A percentile compares a stretch with the other conserved stretches of the same genome.
phyloP scores from a whole-genome alignment of 2,797 vertebrate genomes.

The Girardinus metallicus region DNA sequence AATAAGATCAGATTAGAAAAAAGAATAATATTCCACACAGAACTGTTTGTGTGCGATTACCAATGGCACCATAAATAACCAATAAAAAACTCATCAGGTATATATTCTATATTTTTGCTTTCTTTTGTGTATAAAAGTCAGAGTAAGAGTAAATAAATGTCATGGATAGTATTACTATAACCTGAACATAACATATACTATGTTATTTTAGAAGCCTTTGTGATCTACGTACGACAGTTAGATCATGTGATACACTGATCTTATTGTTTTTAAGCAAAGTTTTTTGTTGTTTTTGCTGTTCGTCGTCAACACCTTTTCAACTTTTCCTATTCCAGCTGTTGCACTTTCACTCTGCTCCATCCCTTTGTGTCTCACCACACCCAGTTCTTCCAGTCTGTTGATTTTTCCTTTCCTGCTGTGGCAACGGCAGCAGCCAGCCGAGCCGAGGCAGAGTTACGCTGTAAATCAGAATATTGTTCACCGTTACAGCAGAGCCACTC shows the following conservation, averaged over 20 bases:
- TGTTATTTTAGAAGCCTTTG: not conserved
- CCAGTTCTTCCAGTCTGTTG: conserved; percentile 17
- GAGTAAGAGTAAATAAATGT: not conserved
- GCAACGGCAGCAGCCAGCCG: conserved; percentile 16
- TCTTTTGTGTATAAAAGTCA: not conserved
- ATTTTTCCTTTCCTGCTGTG: conserved; percentile 45
- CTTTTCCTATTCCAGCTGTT: not conserved
- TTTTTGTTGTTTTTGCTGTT: not conserved
- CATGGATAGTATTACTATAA: not conserved
- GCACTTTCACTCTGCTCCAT: not conserved
- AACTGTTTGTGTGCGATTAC: not conserved
- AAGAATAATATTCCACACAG: not conserved
- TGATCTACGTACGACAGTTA: not conserved
- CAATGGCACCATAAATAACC: not conserved
- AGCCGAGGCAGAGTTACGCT: conserved; percentile 15
- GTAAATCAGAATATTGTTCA: conserved; percentile 29
- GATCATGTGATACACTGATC: not conserved
- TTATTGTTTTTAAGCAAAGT: not conserved
- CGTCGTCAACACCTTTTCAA: not conserved
- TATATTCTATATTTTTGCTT: not conserved
- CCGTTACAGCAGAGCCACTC: conserved; percentile 2
- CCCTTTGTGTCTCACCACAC: conserved; percentile 18
- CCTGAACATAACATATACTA: not conserved
- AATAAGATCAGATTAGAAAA: not conserved
- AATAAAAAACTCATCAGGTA: not conserved